Evolutionary conservation across 2,888 invertebrate genomes (phyloP).

Genomic region (Lacanobia wlatinum): DNA sequence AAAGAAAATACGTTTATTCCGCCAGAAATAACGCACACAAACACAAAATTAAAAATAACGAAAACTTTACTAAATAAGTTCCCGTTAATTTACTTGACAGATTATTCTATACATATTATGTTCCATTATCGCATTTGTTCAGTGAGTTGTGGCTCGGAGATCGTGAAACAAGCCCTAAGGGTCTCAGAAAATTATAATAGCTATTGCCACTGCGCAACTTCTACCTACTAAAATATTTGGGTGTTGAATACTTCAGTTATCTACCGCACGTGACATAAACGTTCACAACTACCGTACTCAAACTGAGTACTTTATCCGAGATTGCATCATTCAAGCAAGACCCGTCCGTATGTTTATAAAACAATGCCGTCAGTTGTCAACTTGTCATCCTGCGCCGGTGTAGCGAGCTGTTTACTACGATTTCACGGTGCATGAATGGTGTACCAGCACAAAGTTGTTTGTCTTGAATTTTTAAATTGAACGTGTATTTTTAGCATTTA

Average conservation of each 20-base stretch:
- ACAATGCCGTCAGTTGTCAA: conserved; percentile 2
- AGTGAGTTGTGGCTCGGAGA: no score
- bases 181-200: no score
- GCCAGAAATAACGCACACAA: no score
- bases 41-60: no score
- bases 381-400: background rate
- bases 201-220: no score
- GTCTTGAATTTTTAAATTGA: background rate
- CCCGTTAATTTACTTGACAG: no score
- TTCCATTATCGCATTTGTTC: no score
- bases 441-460: background rate
- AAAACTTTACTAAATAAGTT: no score
- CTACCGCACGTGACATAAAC: background rate
- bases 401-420: conserved; percentile 10
- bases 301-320: conserved; percentile 1
- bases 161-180: no score
- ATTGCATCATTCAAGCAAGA: conserved; percentile 9
- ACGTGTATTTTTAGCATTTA: no score
- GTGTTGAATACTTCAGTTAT: background rate
- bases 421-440: conserved; percentile 16
- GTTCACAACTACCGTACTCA: background rate
- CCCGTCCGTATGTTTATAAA: conserved; percentile 21
- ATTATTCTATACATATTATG: no score
- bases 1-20: no score
- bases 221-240: background rate